A percentile compares a stretch with the other conserved stretches of the same genome.
These are phyloP conservation scores for Psilopogon haemacephalus DNA, from an alignment of 2,113 vertebrate genomes.

Conservation along the genomic window DNA sequence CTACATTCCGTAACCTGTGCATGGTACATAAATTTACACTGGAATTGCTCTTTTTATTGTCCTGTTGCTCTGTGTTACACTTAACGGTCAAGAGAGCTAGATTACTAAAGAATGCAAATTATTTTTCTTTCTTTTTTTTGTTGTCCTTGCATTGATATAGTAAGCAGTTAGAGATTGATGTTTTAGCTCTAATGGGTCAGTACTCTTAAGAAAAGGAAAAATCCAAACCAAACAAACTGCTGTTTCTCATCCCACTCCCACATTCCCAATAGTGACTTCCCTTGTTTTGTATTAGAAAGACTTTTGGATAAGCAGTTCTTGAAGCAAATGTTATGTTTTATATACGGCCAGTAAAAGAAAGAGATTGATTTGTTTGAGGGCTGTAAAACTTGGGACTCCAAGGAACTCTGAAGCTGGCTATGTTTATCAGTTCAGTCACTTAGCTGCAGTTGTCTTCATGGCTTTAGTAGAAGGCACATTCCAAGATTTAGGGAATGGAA, in stretches of 20 bases:
- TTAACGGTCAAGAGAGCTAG: not conserved
- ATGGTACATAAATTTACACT: slow-evolving; percentile 45
- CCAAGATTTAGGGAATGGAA: not conserved
- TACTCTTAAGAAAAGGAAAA: not conserved
- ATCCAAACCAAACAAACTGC: not conserved
- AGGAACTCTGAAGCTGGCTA: not conserved
- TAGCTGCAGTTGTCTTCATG: not conserved
- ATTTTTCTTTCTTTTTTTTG: not conserved
- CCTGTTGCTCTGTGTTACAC: not conserved
- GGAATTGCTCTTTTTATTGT: slow-evolving; percentile 47
- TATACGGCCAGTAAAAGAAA: not conserved
- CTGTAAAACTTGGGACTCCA: not conserved
- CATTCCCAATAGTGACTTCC: not conserved
- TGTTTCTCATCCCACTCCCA: not conserved
- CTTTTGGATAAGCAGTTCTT: not conserved
- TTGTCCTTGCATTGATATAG: not conserved
- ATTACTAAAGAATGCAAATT: not conserved
- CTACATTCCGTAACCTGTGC: slow-evolving; percentile 39
- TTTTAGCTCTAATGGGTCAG: not conserved
- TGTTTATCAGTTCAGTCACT: not conserved
- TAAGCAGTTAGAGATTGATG: not conserved
- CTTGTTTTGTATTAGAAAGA: not conserved
- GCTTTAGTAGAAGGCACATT: not conserved
- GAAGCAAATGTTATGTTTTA: slow-evolving; percentile 29
- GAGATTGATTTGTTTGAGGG: not conserved